Conservation (phyloP, 2,113 vertebrate genomes). For the Sinocyclocheilus anshuiensis region DNA sequence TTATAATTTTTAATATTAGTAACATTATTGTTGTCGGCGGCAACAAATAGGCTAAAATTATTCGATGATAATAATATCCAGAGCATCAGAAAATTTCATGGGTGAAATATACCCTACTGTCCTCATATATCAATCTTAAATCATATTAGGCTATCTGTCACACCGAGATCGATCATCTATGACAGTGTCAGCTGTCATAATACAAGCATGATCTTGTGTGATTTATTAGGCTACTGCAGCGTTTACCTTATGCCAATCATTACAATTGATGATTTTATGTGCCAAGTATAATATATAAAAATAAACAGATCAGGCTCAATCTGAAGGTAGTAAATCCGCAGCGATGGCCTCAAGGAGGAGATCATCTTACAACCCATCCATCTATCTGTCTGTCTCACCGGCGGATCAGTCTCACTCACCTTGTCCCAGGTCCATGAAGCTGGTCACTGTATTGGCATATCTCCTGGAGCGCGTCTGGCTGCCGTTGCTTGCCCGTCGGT, state of each 20-base stretch:
- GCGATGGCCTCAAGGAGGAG: not conserved
- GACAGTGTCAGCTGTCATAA: not conserved
- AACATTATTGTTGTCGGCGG: not conserved
- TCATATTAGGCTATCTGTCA: not conserved
- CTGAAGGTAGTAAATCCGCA: not conserved
- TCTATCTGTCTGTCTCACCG: not conserved
- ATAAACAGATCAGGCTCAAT: not conserved
- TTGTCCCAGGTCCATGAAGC: constrained; percentile 79
- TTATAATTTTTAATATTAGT: not conserved
- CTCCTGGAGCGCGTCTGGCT: constrained; percentile 55
- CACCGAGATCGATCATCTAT: not conserved
- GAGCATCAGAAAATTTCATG: not conserved
- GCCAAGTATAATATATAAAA: not conserved
- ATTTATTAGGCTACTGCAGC: not conserved
- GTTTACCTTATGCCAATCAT: not conserved
- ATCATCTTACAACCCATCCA: constrained; percentile 9
- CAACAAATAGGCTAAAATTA: not conserved
- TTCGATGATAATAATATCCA: not conserved
- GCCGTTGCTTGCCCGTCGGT: constrained; percentile 56
- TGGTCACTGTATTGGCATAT: constrained; percentile 81
- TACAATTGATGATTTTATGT: not conserved
- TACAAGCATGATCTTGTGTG: not conserved
- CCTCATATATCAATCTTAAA: not conserved
- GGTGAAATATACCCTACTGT: not conserved
- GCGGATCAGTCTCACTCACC: constrained; percentile 61